Evolutionary conservation across 2,113 vertebrate species (phyloP), one percentile per base, ranked within the genome.

Genomic region (Sclerurus mexicanus): DNA sequence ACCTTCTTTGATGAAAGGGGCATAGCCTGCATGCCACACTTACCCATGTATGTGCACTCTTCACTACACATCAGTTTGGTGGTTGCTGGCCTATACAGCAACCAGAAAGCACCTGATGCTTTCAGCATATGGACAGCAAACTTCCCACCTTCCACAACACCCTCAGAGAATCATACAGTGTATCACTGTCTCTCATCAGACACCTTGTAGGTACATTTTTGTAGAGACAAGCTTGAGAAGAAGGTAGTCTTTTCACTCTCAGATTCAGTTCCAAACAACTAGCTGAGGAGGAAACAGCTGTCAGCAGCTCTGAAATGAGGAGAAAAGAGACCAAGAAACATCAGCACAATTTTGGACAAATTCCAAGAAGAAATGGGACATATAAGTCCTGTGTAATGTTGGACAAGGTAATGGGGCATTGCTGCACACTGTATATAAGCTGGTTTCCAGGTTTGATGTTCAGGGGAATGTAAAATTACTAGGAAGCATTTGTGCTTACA

Each of bases 231-330:
- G 20, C 24, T 87, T 89, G 59, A 82, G 69, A 95, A 94, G 24
- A 46, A 77, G 46, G 58, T 76, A 88, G 55, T 33, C 23, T 85
- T 87, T 80, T 72, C 67, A 50, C 12, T 77, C 92, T 69, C 63
- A 90, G 46, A 72, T 69, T 92, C 42, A 83, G 23, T 90, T 92
- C 74, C 79, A 83, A 77, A 71, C 58, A 90, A 77, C 40, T 55
- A 77, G 9, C 67, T 81, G 88, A 88, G 79, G 10, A 94, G 46
- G 55, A 94, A 94, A 90, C 17, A 81, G 79, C 59, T 94, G 72
- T 71, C 63, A 94, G 35, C 46, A 88, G 23, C 56, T 74, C 25
- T 59, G 31, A 94, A 86, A 33, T 46, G 42, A 73, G 67, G 31
- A 76, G 71, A 90, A 89, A 88, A 76, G 62, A 79, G 40, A 50